A percentile compares a stretch with the other conserved stretches of the same genome.
phyloP scores from a whole-genome alignment of 2,888 invertebrate genomes.

The Syritta pipiens region DNA sequence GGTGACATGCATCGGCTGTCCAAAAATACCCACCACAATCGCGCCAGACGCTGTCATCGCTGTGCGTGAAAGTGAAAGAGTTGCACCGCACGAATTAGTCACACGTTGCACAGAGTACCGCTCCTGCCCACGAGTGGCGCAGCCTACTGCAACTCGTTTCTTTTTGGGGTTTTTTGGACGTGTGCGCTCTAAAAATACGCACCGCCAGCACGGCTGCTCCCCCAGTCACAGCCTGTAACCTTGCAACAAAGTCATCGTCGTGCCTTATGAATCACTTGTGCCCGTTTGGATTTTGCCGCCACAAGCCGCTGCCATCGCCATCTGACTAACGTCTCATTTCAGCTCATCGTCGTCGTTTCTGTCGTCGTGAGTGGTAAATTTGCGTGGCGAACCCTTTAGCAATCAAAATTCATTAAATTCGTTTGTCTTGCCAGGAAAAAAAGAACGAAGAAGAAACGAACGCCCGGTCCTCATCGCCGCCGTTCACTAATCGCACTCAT shows the following conservation, averaged over 20 bases:
- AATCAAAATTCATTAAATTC: constrained; percentile 69
- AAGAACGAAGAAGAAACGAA: constrained; percentile 5
- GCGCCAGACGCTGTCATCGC: neutral
- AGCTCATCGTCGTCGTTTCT: constrained; percentile 2
- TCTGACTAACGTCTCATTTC: constrained; percentile 52
- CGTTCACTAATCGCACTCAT: constrained; percentile 65
- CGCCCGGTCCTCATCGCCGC: constrained; percentile 26
- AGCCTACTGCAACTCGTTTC: constrained; percentile 18
- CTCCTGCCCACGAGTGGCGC: too few species aligned
- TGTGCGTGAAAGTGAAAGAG: constrained; percentile 50
- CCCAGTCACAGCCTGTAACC: constrained; percentile 41
- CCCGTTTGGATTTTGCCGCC: constrained; percentile 48
- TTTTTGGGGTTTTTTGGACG: constrained; percentile 14
- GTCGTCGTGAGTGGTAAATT: constrained; percentile 62
- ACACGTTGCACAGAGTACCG: constrained; percentile 57
- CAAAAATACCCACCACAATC: constrained; percentile 42
- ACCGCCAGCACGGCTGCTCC: neutral
- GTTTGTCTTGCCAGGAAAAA: constrained; percentile 51
- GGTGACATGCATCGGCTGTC: constrained; percentile 25
- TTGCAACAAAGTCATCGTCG: constrained; percentile 40
- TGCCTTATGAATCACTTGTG: constrained; percentile 49
- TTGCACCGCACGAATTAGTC: constrained; percentile 60
- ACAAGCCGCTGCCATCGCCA: too few species aligned
- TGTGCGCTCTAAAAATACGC: constrained; percentile 46
- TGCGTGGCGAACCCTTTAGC: constrained; percentile 62